Base-by-base conservation (phyloP, 2,113 vertebrate species). In the Rhizomys pruinosus region DNA sequence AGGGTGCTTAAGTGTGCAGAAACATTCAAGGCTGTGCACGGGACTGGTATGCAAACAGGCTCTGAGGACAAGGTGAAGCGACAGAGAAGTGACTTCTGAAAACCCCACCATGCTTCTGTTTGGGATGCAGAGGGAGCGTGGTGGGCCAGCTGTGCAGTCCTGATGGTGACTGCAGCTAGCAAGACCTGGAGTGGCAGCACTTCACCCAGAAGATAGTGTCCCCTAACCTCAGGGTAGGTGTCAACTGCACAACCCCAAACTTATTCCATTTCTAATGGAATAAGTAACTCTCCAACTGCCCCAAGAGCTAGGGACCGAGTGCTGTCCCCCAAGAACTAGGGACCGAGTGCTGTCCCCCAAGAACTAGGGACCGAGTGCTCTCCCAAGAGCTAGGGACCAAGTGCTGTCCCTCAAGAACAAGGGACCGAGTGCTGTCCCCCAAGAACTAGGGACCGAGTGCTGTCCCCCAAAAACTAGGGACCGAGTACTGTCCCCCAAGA, bases 61-160 rank as follows among this genome's bases (percentile, higher is more conserved):
- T 74, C 69, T 6, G 42, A 82, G n/a, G 34, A 44, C 3, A 10
- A 22, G 80, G 34, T 1, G 0, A 76, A 42, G 25, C 39, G 71
- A 47, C 42, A 61, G 82, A 52, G 59, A 66, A 52, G 61, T 37
- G 76, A 84, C 71, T 47, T 29, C 55, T 12, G 81, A 63, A 52
- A 10, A 1, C 5, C 47, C 42, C 34, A 1, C 16, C 10, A 3
- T 7, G 52, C 74, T 92, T 91, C 92, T 72, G 11, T 90, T 93
- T 55, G 57, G 87, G 89, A 15, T 6, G 1, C 3, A n/a, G 34
- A 57, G 59, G 86, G 80, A 84, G 91, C 37, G 90, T 89, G 90
- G 91, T 25, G n/a, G 52, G 92, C n/a, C 63, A 82, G 85, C 92
- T 93, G 91, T 69, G 71, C 23, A 10, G 22, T 2, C 47, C 10